Base-by-base conservation (phyloP, 2,888 invertebrate species). In the Drosophila anomalata region DNA sequence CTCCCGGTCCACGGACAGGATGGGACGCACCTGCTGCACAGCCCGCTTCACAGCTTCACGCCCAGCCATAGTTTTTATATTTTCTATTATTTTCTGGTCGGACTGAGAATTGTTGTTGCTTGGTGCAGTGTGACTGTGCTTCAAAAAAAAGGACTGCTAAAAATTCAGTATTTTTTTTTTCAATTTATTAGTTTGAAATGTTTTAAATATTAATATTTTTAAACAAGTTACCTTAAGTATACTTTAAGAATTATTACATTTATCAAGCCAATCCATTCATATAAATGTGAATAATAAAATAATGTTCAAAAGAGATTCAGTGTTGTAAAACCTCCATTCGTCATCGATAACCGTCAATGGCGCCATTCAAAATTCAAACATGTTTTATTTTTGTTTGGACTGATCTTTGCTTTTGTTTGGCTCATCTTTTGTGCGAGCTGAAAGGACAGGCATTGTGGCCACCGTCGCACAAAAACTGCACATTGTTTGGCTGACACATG, bases 11-110 rank as follows among this genome's bases (percentile, higher is more conserved):
- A 95, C 85, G 1, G 98, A 98, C 75, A 98, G 93, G 85, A 99
- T 93, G 31, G 98, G 98, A 90, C 95, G 96, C 31, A 97, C 98
- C 92, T 95, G 95, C 88, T 94, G 94, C 51, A 93, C 89, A 50
- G 92, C 91, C 72, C 91, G 90, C 87, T 91, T 93, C 14, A 92
- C 92, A 76, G 94, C 93, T 90, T 91, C 91, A 66, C 91, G 90
- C 76, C 91, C 89, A 74, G 90, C 89, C 90, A 90, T 90, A 54
- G 53, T 67, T 36, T 63, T 65, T 53, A 6, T 36, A 36, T 12
- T 36, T 36, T 36, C 9, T 17, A 42, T 42, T n/a, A 42, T 42
- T n/a, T 42, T 42, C 2, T 42, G 41, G 6, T 42, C 17, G 41
- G 20, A 17, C 20, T n/a, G 36, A 33, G n/a, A 44, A 44, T 42